phyloP scores from a whole-genome alignment of 2,113 vertebrate genomes.

The Gymnarchus niloticus region DNA sequence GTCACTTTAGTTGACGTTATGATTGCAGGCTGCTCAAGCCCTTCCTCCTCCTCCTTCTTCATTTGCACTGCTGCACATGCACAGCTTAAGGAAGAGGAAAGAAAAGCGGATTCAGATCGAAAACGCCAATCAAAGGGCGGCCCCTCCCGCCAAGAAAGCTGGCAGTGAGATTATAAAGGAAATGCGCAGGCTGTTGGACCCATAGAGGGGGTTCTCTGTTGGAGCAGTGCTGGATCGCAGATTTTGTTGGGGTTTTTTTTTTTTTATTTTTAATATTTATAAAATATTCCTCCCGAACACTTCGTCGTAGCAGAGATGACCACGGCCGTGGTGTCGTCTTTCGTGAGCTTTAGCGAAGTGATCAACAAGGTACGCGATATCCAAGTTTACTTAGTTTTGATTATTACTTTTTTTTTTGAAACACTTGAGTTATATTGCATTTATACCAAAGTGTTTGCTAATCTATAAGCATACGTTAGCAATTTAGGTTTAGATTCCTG shows the following conservation, averaged over 20 bases:
- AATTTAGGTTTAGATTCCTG: not conserved
- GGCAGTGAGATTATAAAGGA: slow-evolving; percentile 58
- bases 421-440: no score
- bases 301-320: slow-evolving; percentile 72
- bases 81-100: not conserved
- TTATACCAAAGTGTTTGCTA: not conserved
- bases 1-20: not conserved
- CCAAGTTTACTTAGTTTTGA: no score
- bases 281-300: slow-evolving; percentile 31
- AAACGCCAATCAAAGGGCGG: slow-evolving; percentile 29
- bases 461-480: no score
- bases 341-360: slow-evolving; percentile 88
- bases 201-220: slow-evolving; percentile 66
- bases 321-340: slow-evolving; percentile 82
- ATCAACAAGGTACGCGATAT: slow-evolving; percentile 83
- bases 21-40: not conserved
- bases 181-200: slow-evolving; percentile 50
- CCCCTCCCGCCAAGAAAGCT: slow-evolving; percentile 53
- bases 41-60: not conserved
- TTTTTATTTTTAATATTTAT: slow-evolving; percentile 40
- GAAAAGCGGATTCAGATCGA: not conserved
- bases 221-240: slow-evolving; percentile 44
- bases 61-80: no score
- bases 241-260: slow-evolving; percentile 63
- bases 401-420: no score